A percentile compares a stretch with the other conserved stretches of the same genome.
These are phyloP conservation scores for Helicoverpa zea DNA, from an alignment of 1,140 invertebrate species.

Conservation along the genomic window DNA sequence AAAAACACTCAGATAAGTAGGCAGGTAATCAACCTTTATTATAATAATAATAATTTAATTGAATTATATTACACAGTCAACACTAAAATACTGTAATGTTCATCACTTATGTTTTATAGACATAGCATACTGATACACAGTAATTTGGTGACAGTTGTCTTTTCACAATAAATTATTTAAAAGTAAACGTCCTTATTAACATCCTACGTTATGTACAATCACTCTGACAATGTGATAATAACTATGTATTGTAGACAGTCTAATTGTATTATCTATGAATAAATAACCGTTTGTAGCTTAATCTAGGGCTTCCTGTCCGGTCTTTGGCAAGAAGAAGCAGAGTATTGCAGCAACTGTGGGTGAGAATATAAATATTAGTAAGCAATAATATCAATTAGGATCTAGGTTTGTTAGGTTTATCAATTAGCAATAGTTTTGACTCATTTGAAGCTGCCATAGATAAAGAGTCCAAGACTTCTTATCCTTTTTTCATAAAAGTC, in stretches of 20 bases:
- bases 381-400: neutral
- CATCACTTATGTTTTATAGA: constrained; percentile 66
- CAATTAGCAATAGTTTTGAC: no score
- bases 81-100: constrained; percentile 83
- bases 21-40: constrained; percentile 78
- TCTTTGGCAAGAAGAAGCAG: constrained; percentile 90
- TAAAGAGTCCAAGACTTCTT: no score
- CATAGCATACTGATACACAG: constrained; percentile 78
- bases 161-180: constrained; percentile 57
- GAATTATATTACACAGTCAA: constrained; percentile 84
- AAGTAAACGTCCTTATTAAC: constrained; percentile 80
- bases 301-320: constrained; percentile 89
- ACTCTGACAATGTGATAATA: constrained; percentile 59
- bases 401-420: no score
- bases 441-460: no score
- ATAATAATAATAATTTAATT: constrained; percentile 82
- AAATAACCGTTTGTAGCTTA: constrained; percentile 73
- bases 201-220: constrained; percentile 81
- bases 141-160: constrained; percentile 65
- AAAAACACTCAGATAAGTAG: constrained; percentile 65
- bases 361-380: constrained; percentile 51
- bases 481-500: no score
- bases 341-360: constrained; percentile 89
- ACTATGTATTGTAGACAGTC: constrained; percentile 69
- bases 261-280: constrained; percentile 76